Evolutionary conservation across 2,888 invertebrate genomes (phyloP).

Genomic region (Tachina lurida): DNA sequence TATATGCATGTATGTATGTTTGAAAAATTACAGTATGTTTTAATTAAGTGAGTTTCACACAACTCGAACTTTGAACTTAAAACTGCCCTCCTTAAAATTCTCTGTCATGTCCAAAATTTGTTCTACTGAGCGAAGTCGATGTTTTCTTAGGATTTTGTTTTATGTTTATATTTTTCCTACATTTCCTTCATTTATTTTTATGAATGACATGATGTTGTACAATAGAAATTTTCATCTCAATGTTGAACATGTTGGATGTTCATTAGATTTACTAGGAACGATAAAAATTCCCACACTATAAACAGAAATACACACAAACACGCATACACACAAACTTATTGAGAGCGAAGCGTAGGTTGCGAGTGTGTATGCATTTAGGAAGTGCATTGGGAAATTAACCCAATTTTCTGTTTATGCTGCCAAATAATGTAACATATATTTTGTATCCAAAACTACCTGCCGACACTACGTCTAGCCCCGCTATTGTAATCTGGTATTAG

Average conservation of each 20-base stretch:
- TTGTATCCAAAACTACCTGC: conserved; percentile 66
- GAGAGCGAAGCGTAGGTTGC: conserved; percentile 43
- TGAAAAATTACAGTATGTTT: not conserved
- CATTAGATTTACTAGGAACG: conserved; percentile 58
- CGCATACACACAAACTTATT: not conserved
- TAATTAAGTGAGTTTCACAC: too few species aligned
- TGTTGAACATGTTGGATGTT: conserved; percentile 49
- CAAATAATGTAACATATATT: conserved; percentile 54
- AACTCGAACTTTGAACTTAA: too few species aligned
- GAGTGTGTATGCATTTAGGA: conserved; percentile 36
- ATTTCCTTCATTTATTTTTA: conserved; percentile 34
- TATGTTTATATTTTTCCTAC: not conserved
- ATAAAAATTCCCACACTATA: conserved; percentile 68
- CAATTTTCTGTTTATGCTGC: conserved; percentile 60
- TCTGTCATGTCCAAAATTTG: not conserved
- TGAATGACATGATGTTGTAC: conserved; percentile 63
- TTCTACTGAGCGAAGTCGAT: not conserved
- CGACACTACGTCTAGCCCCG: conserved; percentile 62
- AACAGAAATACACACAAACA: conserved; percentile 2
- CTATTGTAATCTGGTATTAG: conserved; percentile 24
- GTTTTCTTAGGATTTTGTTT: conserved; percentile 26
- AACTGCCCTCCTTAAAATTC: too few species aligned
- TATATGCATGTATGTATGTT: not conserved
- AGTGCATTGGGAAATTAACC: conserved; percentile 69
- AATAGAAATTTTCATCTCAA: conserved; percentile 58